Percentiles rank a stretch among this genome's conserved stretches.
Conservation (phyloP, 1,140 invertebrate genomes). For the Drosophila setifemur region DNA sequence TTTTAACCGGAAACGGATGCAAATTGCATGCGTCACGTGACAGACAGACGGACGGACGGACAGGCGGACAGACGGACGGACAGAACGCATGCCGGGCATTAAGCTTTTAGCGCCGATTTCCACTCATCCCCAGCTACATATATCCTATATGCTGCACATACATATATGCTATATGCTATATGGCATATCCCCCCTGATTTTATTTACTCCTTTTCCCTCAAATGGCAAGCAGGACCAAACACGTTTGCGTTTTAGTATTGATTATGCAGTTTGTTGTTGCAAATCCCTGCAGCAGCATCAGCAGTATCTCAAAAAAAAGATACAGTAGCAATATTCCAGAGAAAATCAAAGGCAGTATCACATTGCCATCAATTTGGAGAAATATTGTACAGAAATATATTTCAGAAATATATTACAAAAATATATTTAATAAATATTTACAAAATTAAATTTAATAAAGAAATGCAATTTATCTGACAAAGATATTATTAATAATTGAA, state of each 20-base stretch:
- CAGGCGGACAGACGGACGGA: conserved; percentile 30
- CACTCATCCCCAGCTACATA: conserved; percentile 1
- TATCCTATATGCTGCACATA: neutral
- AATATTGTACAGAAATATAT: too few relatives aligned
- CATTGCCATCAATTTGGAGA: too few relatives aligned
- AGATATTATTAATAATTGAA: too few relatives aligned
- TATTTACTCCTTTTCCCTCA: conserved; percentile 53
- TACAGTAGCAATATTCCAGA: neutral
- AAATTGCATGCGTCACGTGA: conserved; percentile 81
- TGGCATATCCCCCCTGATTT: conserved; percentile 10
- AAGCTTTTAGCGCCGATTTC: conserved; percentile 72
- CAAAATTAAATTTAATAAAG: too few relatives aligned
- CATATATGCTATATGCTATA: neutral
- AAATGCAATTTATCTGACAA: too few relatives aligned
- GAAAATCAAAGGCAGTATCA: neutral
- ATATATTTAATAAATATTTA: too few relatives aligned
- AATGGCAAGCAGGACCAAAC: conserved; percentile 56
- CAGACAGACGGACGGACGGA: conserved; percentile 51
- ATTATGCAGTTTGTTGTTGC: conserved; percentile 78
- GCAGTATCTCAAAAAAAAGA: neutral
- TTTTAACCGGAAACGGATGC: conserved; percentile 77
- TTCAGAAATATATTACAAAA: too few relatives aligned
- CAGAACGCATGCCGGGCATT: conserved; percentile 57
- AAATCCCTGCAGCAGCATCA: conserved; percentile 53
- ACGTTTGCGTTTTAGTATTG: conserved; percentile 74